phyloP scores from a whole-genome alignment of 2,797 vertebrate species.

The Todus mexicanus region DNA sequence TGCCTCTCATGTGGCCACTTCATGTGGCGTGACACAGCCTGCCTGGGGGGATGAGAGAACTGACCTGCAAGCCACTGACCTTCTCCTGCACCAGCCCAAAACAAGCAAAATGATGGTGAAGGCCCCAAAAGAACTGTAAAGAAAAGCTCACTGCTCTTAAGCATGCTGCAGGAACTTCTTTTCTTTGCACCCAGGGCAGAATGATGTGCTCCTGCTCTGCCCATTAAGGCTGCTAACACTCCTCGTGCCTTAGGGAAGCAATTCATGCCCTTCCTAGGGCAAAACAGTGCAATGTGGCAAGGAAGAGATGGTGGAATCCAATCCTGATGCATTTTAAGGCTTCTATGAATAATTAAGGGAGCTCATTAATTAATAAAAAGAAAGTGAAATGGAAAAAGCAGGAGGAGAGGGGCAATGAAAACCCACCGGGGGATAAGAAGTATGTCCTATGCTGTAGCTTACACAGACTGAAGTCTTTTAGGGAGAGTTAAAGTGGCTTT shows the following conservation, averaged over 20 bases:
- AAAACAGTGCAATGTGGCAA: not conserved
- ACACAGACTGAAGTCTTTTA: slow-evolving; percentile 50
- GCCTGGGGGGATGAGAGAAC: not conserved
- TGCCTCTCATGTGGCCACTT: not conserved
- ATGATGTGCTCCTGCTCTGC: not conserved
- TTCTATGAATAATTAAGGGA: slow-evolving; percentile 52
- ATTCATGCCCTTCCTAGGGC: not conserved
- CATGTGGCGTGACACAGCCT: not conserved
- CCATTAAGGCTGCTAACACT: not conserved
- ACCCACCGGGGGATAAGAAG: slow-evolving; percentile 14
- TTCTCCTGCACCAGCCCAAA: not conserved
- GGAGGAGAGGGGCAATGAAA: slow-evolving; percentile 39
- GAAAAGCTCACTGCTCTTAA: not conserved
- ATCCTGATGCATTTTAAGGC: not conserved
- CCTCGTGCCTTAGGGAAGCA: not conserved
- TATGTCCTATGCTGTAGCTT: slow-evolving; percentile 39
- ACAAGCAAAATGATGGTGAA: not conserved
- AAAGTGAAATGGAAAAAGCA: slow-evolving; percentile 36
- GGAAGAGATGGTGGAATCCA: not conserved
- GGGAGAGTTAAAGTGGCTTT: slow-evolving; percentile 42
- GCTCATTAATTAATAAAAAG: slow-evolving; percentile 56
- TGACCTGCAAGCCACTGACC: not conserved
- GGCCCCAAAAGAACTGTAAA: not conserved
- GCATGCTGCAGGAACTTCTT: not conserved
- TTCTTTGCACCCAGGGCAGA: not conserved